Conservation (phyloP, 2,797 vertebrate species). For the Buceros bicornis region DNA sequence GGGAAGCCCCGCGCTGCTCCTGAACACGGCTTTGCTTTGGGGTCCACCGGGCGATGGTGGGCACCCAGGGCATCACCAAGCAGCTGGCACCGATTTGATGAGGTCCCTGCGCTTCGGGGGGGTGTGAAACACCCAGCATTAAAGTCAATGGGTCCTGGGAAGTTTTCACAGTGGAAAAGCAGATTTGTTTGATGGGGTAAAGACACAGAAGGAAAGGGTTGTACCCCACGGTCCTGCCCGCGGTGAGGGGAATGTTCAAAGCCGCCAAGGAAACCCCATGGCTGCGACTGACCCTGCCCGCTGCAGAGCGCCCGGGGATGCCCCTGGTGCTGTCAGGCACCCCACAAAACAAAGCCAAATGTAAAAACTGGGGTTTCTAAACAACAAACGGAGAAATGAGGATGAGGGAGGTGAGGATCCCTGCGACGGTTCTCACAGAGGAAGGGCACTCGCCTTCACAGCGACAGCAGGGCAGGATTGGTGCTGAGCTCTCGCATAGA, state of each 20-base stretch:
- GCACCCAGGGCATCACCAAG: fast-evolving
- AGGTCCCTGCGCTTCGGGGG: background rate
- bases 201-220: background rate
- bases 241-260: background rate
- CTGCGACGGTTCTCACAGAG: fast-evolving
- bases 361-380: background rate
- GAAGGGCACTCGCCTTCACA: background rate
- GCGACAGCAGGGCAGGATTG: background rate
- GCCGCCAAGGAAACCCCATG: background rate
- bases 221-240: fast-evolving
- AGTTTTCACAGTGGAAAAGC: background rate
- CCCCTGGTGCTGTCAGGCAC: fast-evolving
- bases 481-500: background rate
- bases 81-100: fast-evolving
- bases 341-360: background rate
- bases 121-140: fast-evolving
- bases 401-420: background rate
- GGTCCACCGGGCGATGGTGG: fast-evolving
- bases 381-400: fast-evolving
- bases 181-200: fast-evolving
- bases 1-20: background rate
- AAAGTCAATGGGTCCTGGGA: background rate
- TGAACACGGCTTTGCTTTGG: fast-evolving
- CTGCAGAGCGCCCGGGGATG: fast-evolving
- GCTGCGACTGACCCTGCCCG: background rate